phyloP scores from a whole-genome alignment of 2,797 vertebrate species.

The Apogon talboti region DNA sequence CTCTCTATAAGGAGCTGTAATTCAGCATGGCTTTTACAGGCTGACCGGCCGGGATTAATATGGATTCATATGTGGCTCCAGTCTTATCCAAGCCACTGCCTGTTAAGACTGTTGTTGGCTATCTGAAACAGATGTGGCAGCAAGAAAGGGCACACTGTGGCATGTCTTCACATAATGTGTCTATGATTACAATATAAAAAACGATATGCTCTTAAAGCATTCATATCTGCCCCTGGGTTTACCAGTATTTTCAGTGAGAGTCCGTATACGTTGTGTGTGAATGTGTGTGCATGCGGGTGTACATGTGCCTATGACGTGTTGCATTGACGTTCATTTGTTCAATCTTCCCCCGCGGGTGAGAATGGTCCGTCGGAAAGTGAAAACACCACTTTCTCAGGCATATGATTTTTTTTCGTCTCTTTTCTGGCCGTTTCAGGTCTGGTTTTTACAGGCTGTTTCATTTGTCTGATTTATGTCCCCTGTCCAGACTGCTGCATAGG shows the following conservation, averaged over 20 bases:
- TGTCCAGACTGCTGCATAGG: slow-evolving; percentile 79
- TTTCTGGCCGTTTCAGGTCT: slow-evolving; percentile 83
- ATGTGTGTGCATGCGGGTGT: slow-evolving; percentile 2
- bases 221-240: slow-evolving; percentile 68
- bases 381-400: slow-evolving; percentile 81
- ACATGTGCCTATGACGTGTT: slow-evolving; percentile 55
- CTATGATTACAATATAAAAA: slow-evolving; percentile 80
- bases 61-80: slow-evolving; percentile 55
- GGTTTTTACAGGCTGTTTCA: slow-evolving; percentile 87
- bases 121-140: slow-evolving; percentile 79
- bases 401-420: slow-evolving; percentile 63
- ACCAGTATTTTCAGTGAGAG: slow-evolving; percentile 47
- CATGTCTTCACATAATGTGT: slow-evolving; percentile 74
- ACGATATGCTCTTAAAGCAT: slow-evolving; percentile 78
- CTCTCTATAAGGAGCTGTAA: slow-evolving; percentile 30
- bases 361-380: slow-evolving; percentile 78
- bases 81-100: slow-evolving; percentile 60
- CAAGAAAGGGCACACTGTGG: slow-evolving; percentile 72
- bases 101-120: slow-evolving; percentile 52
- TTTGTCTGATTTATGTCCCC: slow-evolving; percentile 86
- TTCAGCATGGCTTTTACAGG: slow-evolving; percentile 38
- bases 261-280: slow-evolving; percentile 22
- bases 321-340: slow-evolving; percentile 74
- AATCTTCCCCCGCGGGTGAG: slow-evolving; percentile 71
- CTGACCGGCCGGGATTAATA: slow-evolving; percentile 57